Percentiles rank a stretch among this genome's conserved stretches.
These are phyloP conservation scores for Enteromius thamalakanensis DNA, from an alignment of 2,797 vertebrate genomes.

Conservation along the genomic window DNA sequence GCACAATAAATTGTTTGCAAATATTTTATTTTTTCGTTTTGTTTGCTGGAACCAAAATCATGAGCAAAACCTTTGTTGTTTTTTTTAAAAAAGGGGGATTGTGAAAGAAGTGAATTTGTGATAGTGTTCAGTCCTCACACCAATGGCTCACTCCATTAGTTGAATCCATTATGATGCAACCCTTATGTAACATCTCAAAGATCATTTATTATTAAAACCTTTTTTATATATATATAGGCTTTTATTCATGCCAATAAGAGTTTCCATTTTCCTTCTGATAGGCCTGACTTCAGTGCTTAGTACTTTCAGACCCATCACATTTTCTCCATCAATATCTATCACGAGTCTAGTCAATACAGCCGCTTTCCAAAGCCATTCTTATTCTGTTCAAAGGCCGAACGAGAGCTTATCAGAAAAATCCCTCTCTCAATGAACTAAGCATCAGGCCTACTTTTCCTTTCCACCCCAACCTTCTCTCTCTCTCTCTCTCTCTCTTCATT, in stretches of 20 bases:
- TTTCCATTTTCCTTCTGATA: slow-evolving; percentile 51
- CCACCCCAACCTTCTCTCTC: slow-evolving; percentile 2
- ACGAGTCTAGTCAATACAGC: slow-evolving; percentile 44
- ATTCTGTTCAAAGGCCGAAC: slow-evolving; percentile 53
- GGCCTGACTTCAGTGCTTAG: slow-evolving; percentile 34
- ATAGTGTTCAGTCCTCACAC: slow-evolving; percentile 29
- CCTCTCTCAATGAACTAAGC: slow-evolving; percentile 36
- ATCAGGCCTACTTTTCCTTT: slow-evolving; percentile 7
- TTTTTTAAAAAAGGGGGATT: not conserved
- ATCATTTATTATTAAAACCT: slow-evolving; percentile 25
- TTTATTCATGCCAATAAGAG: slow-evolving; percentile 41
- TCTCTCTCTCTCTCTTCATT: slow-evolving; percentile 26
- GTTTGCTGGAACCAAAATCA: not conserved
- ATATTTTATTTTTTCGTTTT: not conserved
- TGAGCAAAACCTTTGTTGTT: not conserved
- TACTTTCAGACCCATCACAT: slow-evolving; percentile 41
- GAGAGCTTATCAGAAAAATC: slow-evolving; percentile 55
- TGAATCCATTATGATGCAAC: slow-evolving; percentile 37
- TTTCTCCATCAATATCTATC: slow-evolving; percentile 52
- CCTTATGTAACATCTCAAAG: slow-evolving; percentile 7
- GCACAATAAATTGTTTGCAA: not conserved
- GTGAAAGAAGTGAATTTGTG: slow-evolving; percentile 20
- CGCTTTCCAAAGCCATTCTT: slow-evolving; percentile 48
- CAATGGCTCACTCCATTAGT: slow-evolving; percentile 11
- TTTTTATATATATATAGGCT: slow-evolving; percentile 8